phyloP scores from a whole-genome alignment of 2,113 vertebrate genomes.

The Aphyosemion australe region DNA sequence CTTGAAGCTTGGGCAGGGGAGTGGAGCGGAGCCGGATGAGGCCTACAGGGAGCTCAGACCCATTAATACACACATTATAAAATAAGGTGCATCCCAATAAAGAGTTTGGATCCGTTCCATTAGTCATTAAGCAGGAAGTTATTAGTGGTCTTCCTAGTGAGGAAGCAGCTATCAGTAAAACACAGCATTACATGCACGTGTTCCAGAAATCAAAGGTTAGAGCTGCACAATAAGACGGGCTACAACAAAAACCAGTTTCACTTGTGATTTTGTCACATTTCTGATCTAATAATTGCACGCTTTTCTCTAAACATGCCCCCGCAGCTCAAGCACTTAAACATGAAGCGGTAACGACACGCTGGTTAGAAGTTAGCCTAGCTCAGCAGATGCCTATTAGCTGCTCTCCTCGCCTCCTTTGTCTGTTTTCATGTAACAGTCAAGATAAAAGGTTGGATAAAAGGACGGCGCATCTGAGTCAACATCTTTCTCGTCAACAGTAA shows the following conservation, averaged over 20 bases:
- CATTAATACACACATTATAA: slow-evolving; percentile 41
- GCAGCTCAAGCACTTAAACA: slow-evolving; percentile 44
- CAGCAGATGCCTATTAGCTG: slow-evolving; percentile 61
- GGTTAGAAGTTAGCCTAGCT: slow-evolving; percentile 62
- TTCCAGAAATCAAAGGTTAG: slow-evolving; percentile 15
- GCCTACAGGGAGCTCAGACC: slow-evolving; percentile 72
- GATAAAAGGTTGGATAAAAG: slow-evolving; percentile 72
- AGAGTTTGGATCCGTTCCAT: slow-evolving; percentile 30
- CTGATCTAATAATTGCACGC: slow-evolving; percentile 57
- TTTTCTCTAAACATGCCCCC: slow-evolving; percentile 42
- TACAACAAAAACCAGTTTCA: slow-evolving; percentile 69
- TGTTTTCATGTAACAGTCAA: slow-evolving; percentile 58
- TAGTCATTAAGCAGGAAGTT: slow-evolving; percentile 45
- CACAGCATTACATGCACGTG: slow-evolving; percentile 2
- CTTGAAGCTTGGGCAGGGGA: slow-evolving; percentile 84
- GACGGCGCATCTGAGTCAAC: slow-evolving; percentile 63
- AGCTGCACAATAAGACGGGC: slow-evolving; percentile 38
- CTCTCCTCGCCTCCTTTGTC: slow-evolving; percentile 45
- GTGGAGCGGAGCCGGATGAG: slow-evolving; percentile 86
- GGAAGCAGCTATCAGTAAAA: slow-evolving; percentile 41
- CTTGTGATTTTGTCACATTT: slow-evolving; percentile 56
- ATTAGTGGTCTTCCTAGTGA: slow-evolving; percentile 42
- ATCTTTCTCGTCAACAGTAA: slow-evolving; percentile 62
- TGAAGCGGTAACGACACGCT: slow-evolving; percentile 48
- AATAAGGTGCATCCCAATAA: slow-evolving; percentile 15